phyloP scores from a whole-genome alignment of 2,888 invertebrate genomes.

The Electrophaes corylata region DNA sequence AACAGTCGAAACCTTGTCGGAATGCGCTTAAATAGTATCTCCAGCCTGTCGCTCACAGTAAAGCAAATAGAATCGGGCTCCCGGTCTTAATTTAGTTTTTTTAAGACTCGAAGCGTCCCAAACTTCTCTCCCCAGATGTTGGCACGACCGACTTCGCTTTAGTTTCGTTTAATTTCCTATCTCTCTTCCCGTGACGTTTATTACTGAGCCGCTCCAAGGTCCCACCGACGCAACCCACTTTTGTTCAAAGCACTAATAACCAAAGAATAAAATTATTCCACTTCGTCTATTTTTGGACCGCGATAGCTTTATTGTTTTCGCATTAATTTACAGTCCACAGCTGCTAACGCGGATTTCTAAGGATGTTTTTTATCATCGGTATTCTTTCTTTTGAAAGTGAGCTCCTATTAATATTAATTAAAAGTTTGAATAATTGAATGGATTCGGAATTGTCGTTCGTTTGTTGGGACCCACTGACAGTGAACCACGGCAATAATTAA shows the following conservation, averaged over 20 bases:
- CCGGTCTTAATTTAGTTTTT: slow-evolving; percentile 73
- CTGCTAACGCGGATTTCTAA: slow-evolving; percentile 80
- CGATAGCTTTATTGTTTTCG: slow-evolving; percentile 79
- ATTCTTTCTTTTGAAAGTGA: slow-evolving; percentile 81
- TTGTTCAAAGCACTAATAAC: slow-evolving; percentile 76
- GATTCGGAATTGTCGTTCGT: slow-evolving; percentile 77
- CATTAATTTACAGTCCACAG: slow-evolving; percentile 82
- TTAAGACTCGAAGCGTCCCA: slow-evolving; percentile 60
- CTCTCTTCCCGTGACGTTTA: slow-evolving; percentile 78
- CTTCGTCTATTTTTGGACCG: slow-evolving; percentile 71
- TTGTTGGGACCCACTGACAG: slow-evolving; percentile 70
- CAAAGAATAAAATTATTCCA: slow-evolving; percentile 73
- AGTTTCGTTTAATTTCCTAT: slow-evolving; percentile 82
- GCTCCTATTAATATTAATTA: slow-evolving; percentile 84
- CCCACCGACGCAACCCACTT: slow-evolving; percentile 62
- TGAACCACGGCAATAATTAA: slow-evolving; percentile 78
- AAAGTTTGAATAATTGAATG: slow-evolving; percentile 83
- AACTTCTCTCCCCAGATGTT: slow-evolving; percentile 68
- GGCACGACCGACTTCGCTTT: slow-evolving; percentile 72
- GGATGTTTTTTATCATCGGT: slow-evolving; percentile 75
- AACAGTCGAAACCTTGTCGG: slow-evolving; percentile 17
- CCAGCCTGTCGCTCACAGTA: slow-evolving; percentile 70
- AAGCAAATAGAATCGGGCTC: slow-evolving; percentile 70
- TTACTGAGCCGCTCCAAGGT: slow-evolving; percentile 58
- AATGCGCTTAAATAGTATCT: slow-evolving; percentile 34